Evolutionary conservation across 2,888 invertebrate species (phyloP), one percentile per base, ranked within the genome.

Genomic region (Metopia argyrocephala): DNA sequence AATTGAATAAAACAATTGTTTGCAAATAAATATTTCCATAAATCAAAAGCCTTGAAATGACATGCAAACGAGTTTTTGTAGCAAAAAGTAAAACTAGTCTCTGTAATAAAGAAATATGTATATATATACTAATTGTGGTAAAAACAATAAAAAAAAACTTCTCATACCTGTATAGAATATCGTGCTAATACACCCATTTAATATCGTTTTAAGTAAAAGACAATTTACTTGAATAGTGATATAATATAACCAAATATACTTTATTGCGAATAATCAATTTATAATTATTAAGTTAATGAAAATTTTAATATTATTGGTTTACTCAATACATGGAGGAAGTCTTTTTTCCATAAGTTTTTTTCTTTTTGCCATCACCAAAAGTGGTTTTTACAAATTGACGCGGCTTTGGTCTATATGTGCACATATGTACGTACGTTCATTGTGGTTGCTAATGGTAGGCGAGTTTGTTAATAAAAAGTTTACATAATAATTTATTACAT

Each of bases 401-500:
- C 28, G 54, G 6, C 5, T 62, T 45, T n/a, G n/a, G n/a, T 15
- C 0, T 54, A 20, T 15, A 15, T 52, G n/a, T 20, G 18, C 15
- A 45, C 15, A 15, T 9, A 38, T 6, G 21, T 54, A 12, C 3
- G 54, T 54, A 6, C 25, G 52, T 27, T 12, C 15, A 38, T 38
- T 12, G 38, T 15, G 3, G 12, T 38, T 12, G 38, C 18, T 27
- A 50, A 20, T 6, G 12, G 28, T 59, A 52, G 18, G 15, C 27
- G 45, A 65, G 50, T 70, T 76, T 64, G 45, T 59, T 59, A 20
- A 27, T 59, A 65, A 71, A 62, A 76, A 74, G 76, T 76, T 78
- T 74, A 78, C 61, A 74, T 76, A 78, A 74, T 81, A 81, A 81
- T 65, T 74, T 74, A 76, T 81, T 74, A 74, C 64, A 78, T 81